phyloP scores from a whole-genome alignment of 2,113 vertebrate species.

The Hippoglossus stenolepis region DNA sequence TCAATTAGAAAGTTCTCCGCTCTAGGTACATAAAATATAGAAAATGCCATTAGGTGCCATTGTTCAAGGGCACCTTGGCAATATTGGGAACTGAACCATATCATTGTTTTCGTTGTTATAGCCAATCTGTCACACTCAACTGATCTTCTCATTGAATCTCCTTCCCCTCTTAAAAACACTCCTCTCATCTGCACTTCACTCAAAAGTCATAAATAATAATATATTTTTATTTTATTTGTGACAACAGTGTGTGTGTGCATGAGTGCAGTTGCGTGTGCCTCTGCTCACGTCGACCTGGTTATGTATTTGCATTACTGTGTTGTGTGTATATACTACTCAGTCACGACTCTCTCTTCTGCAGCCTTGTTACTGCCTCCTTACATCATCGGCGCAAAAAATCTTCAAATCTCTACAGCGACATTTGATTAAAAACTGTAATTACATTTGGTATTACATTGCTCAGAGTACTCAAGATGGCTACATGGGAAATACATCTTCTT shows the following conservation, averaged over 20 bases:
- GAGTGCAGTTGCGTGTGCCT: conserved; percentile 39
- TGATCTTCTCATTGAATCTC: conserved; percentile 27
- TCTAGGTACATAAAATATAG: background rate
- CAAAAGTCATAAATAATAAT: conserved; percentile 17
- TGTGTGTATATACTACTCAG: conserved; percentile 23
- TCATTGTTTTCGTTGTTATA: conserved; percentile 46
- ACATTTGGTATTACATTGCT: background rate
- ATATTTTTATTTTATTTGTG: conserved; percentile 1
- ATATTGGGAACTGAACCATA: conserved; percentile 37
- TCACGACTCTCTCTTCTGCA: conserved; percentile 50
- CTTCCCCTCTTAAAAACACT: conserved; percentile 18
- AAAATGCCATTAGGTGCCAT: background rate
- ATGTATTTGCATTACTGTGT: conserved; percentile 31
- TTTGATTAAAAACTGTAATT: conserved; percentile 40
- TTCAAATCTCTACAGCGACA: conserved; percentile 43
- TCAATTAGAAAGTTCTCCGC: background rate
- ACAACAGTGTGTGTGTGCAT: conserved; percentile 2
- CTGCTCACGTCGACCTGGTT: conserved; percentile 12
- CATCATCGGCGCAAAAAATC: conserved; percentile 59
- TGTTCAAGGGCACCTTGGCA: conserved; percentile 22
- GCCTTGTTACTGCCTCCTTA: conserved; percentile 63
- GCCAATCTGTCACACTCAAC: conserved; percentile 40
- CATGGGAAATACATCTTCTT: no score
- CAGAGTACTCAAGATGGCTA: background rate
- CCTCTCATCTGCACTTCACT: conserved; percentile 7